A percentile compares a stretch with the other conserved stretches of the same genome.
phyloP scores from a whole-genome alignment of 2,797 vertebrate species.

The Hyperoplus lanceolatus region DNA sequence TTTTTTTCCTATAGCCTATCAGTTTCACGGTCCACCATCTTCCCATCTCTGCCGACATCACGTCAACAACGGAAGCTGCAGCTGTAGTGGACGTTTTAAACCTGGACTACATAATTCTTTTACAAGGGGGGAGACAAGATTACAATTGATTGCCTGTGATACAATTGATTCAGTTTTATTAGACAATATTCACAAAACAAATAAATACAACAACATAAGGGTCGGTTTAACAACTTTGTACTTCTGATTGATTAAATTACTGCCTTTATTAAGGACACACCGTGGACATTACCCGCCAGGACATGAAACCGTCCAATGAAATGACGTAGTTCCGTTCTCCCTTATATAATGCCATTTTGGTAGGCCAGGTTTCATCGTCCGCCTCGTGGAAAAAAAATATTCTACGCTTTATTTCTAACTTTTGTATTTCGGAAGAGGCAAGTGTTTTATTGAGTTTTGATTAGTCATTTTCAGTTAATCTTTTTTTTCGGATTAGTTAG shows the following conservation, averaged over 20 bases:
- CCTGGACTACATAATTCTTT: not conserved
- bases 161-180: accelerated
- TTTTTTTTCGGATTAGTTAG: not conserved
- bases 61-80: constrained; percentile 24
- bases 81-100: constrained; percentile 1
- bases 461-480: not conserved
- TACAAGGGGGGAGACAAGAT: accelerated
- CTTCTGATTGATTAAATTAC: accelerated
- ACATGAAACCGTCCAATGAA: constrained; percentile 39
- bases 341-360: constrained; percentile 74
- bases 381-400: constrained; percentile 53
- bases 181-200: accelerated
- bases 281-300: accelerated
- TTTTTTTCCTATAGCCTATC: too few relatives aligned
- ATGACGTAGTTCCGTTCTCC: constrained; percentile 81
- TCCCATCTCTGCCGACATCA: constrained; percentile 31
- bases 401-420: not conserved
- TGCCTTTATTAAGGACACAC: not conserved
- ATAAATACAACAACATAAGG: accelerated
- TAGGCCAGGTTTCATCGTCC: constrained; percentile 55
- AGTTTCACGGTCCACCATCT: constrained; percentile 55
- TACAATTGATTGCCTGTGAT: accelerated
- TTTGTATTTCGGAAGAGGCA: not conserved
- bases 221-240: not conserved
- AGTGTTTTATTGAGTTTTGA: not conserved